Base-by-base conservation (phyloP, 2,113 vertebrate genomes). In the Scytalopus superciliaris region DNA sequence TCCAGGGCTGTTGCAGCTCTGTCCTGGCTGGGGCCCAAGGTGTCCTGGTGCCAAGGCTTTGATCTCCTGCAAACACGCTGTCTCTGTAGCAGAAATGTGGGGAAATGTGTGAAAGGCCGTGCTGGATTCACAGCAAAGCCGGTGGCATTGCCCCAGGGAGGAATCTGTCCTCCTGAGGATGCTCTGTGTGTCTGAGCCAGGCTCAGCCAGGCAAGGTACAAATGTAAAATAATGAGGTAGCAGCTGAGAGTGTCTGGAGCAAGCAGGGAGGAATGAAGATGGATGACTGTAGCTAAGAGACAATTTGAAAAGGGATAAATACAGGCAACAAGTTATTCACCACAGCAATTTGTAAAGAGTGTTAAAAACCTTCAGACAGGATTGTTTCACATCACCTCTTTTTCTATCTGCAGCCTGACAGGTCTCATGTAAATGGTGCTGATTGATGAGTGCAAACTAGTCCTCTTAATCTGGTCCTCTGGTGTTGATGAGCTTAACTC, bases 281-380 rank as follows among this genome's bases (percentile, higher is more conserved):
- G 77, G 97, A 98, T 98, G 98, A 97, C 97, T 91, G 92, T 90
- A 97, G 98, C 97, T 88, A 94, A 97, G 95, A 98, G 97, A 98
- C 97, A 97, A 98, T 98, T 98, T 98, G 97, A 95, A 89, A 97
- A 96, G 93, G 98, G 97, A 98, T 98, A 98, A 98, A 98, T 97
- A 98, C 96, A 97, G 96, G 97, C 98, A 98, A 98, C 96, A 98
- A 97, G 97, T 98, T 98, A 97, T 97, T 98, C 97, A 97, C 95
- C 75, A 84, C 74, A 40, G 97, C 97, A 96, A 98, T 98, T 97
- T 98, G 98, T 98, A 98, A 97, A 96, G 97, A 97, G 96, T 44
- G 81, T 95, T 97, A 97, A 98, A 98, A 98, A 95, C 95, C 97
- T 97, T 93, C 95, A 96, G 97, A 97, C 96, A 91, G 96, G 95